Conservation (phyloP, 2,113 vertebrate species). For the Rhegmatorhina hoffmannsi region DNA sequence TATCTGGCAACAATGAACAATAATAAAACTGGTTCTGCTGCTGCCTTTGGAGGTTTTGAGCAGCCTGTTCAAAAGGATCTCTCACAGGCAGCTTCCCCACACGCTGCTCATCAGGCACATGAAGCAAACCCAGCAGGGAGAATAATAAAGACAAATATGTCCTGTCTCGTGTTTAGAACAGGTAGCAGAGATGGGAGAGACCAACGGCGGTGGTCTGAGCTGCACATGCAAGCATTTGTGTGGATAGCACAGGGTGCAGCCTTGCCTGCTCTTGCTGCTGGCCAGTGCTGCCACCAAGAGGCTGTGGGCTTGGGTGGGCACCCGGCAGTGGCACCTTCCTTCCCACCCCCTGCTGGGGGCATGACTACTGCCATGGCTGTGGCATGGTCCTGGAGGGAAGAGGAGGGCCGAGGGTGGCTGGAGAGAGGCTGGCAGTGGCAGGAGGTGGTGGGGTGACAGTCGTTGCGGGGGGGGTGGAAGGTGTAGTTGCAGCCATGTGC, state of each 20-base stretch:
- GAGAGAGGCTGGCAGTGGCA: neutral
- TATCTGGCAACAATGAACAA: neutral
- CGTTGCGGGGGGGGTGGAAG: neutral
- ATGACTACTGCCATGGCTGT: neutral
- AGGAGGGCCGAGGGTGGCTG: too few species aligned
- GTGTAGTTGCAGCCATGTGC: neutral
- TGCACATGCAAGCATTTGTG: accelerated
- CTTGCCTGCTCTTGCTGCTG: accelerated
- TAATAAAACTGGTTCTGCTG: neutral
- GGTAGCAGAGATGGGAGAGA: accelerated
- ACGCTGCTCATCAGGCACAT: neutral
- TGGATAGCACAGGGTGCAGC: too few species aligned
- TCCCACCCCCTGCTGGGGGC: accelerated
- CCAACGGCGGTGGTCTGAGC: accelerated
- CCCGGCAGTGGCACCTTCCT: neutral
- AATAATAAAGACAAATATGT: neutral
- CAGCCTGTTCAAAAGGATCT: neutral
- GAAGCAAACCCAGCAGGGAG: neutral
- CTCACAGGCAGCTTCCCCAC: neutral
- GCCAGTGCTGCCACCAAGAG: neutral
- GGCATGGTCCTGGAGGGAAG: neutral
- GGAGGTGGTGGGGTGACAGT: neutral
- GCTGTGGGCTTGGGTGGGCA: accelerated
- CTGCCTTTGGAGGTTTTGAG: neutral
- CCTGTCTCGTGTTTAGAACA: neutral